A percentile compares a stretch with the other conserved stretches of the same genome.
Evolutionary conservation across 2,888 invertebrate species (phyloP).

Genomic region (Oscheius myriophilus): DNA sequence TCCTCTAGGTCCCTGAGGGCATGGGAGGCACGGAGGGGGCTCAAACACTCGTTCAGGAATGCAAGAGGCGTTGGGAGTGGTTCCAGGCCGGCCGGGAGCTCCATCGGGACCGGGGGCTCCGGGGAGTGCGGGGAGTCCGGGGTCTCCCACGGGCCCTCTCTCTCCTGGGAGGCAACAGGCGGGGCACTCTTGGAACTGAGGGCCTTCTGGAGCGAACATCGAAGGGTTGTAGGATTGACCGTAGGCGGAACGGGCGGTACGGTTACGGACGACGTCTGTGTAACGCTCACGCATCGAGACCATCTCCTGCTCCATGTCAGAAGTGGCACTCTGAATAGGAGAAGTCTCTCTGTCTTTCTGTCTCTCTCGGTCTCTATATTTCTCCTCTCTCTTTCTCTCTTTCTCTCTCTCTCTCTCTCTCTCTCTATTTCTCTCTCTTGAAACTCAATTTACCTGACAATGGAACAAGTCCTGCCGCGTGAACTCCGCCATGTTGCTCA

Average conservation of each 20-base stretch:
- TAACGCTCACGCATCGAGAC: constrained; percentile 44
- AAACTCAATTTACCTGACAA: constrained; percentile 63
- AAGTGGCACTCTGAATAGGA: constrained; percentile 34
- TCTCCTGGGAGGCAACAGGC: constrained; percentile 70
- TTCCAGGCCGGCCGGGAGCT: constrained; percentile 69
- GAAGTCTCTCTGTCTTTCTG: background rate
- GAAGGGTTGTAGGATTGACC: constrained; percentile 61
- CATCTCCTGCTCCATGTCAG: constrained; percentile 66
- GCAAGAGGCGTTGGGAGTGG: constrained; percentile 70
- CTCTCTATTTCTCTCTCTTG: no score
- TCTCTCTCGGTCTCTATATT: no score
- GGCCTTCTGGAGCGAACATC: constrained; percentile 61
- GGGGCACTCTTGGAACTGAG: constrained; percentile 70
- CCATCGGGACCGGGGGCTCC: constrained; percentile 70
- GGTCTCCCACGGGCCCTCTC: constrained; percentile 62
- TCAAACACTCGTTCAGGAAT: constrained; percentile 70
- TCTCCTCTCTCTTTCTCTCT: no score
- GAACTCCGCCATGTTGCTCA: constrained; percentile 66
- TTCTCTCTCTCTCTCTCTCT: no score
- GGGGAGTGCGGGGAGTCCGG: constrained; percentile 62
- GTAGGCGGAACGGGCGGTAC: constrained; percentile 46
- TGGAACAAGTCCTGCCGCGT: constrained; percentile 63
- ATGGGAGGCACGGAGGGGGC: constrained; percentile 70
- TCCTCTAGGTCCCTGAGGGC: constrained; percentile 65
- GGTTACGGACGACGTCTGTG: constrained; percentile 35